Evolutionary conservation across 2,797 vertebrate species (phyloP), one percentile per base, ranked within the genome.

Genomic region (Schizopygopsis pylzovi): DNA sequence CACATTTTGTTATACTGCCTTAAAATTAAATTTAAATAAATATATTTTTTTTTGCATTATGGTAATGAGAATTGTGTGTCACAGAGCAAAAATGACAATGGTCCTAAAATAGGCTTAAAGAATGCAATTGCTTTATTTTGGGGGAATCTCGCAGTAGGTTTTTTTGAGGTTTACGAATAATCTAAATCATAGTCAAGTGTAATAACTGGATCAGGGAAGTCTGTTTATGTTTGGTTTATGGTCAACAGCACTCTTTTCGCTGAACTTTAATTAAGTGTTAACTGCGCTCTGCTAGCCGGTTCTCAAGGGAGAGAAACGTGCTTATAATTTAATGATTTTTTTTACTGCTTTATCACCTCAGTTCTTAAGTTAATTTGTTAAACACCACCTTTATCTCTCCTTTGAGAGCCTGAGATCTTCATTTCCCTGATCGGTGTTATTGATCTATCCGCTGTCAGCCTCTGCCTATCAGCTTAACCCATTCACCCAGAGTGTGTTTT

Each of bases 281-380:
- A 65, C 16, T 49, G 37, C 0, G 47, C 33, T 78, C 33, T 70
- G 63, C 63, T 56, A 54, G 65, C 25, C 39, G 4, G 39, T 78
- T 56, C 47, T 79, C 75, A 47, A 72, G 67, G 52, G 77, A 72
- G n/a, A 59, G 63, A 39, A 80, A 61, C n/a, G 75, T 61, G 49
- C 65, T 71, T 70, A 56, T 72, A 71, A 85, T 72, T 63, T 39
- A 85, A 85, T 73, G 77, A 80, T 80, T 33, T 65, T 65, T 33
- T 80, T 63, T 80, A 80, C 78, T 63, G 25, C 25, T 25, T 83
- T 88, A 79, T 79, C 67, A 73, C 56, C 43, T 54, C 25, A 72
- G 67, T 71, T 78, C 79, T 41, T 65, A 43, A 68, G 83, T 77
- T 82, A 85, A 82, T 79, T 85, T 80, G 56, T 79, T 85, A 65